phyloP scores from a whole-genome alignment of 2,888 invertebrate species.

The Phragmatobia fuliginosa region DNA sequence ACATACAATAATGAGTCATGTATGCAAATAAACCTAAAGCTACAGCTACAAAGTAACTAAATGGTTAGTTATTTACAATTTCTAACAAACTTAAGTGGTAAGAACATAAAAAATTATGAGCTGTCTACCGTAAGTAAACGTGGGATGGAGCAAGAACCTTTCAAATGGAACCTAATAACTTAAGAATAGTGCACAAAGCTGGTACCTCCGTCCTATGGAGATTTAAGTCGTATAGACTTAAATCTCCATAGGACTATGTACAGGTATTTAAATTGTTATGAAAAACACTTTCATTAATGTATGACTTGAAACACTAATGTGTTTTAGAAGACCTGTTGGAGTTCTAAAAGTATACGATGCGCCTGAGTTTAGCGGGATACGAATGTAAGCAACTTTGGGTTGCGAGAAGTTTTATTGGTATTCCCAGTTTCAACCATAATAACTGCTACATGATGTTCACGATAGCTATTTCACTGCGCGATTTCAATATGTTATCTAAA shows the following conservation, averaged over 20 bases:
- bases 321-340: background rate
- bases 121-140: background rate
- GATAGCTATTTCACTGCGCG: background rate
- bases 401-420: background rate
- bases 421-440: background rate
- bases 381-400: background rate
- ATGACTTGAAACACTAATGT: background rate
- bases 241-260: background rate
- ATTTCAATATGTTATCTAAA: background rate
- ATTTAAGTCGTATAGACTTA: no score
- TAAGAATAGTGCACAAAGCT: background rate
- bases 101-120: slow-evolving; percentile 7
- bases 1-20: background rate
- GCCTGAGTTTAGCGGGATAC: background rate
- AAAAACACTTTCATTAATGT: background rate
- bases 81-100: background rate
- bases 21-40: background rate
- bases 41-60: background rate
- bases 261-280: background rate
- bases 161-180: background rate
- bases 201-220: background rate
- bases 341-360: background rate
- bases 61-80: background rate
- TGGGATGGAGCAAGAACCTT: background rate
- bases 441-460: background rate